A percentile compares a stretch with the other conserved stretches of the same genome.
Evolutionary conservation across 2,888 invertebrate genomes (phyloP).

Genomic region (Cerceris rybyensis): DNA sequence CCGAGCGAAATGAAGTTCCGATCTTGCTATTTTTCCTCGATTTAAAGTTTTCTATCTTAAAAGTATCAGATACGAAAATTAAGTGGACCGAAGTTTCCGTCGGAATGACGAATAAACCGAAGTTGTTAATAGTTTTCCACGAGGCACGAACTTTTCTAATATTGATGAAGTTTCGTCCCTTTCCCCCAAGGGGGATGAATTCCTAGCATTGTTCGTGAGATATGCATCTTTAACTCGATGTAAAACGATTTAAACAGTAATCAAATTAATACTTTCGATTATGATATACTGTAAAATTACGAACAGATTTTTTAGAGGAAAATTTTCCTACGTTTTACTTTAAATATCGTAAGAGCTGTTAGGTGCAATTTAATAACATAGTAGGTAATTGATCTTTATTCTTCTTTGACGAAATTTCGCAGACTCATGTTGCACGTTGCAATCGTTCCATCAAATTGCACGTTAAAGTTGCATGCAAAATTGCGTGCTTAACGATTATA

Average conservation of each 20-base stretch:
- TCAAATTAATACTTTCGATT: not conserved
- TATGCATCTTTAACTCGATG: not conserved
- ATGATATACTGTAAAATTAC: too few species aligned
- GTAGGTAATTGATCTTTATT: too few species aligned
- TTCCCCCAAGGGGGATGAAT: slow-evolving; percentile 12
- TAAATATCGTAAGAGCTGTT: too few species aligned
- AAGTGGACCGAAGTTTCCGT: slow-evolving; percentile 35
- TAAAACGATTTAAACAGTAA: slow-evolving; percentile 10
- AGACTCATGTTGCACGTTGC: not conserved
- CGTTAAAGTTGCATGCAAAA: not conserved
- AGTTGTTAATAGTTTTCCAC: slow-evolving; percentile 34
- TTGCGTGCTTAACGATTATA: slow-evolving; percentile 12
- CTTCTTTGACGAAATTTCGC: too few species aligned
- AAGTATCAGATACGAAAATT: slow-evolving; percentile 33
- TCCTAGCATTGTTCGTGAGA: slow-evolving; percentile 11
- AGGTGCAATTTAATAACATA: too few species aligned
- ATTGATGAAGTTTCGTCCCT: slow-evolving; percentile 33
- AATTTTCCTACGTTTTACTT: too few species aligned
- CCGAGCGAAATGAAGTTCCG: slow-evolving; percentile 3
- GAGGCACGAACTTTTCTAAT: slow-evolving; percentile 22
- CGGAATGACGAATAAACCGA: slow-evolving; percentile 29
- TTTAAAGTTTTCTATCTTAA: slow-evolving; percentile 33
- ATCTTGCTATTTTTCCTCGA: slow-evolving; percentile 30
- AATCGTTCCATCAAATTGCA: not conserved
- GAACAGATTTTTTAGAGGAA: too few species aligned